Evolutionary conservation across 1,140 invertebrate genomes (phyloP), one percentile per base, ranked within the genome.

Genomic region (Paramacrobiotus metropolitanus): DNA sequence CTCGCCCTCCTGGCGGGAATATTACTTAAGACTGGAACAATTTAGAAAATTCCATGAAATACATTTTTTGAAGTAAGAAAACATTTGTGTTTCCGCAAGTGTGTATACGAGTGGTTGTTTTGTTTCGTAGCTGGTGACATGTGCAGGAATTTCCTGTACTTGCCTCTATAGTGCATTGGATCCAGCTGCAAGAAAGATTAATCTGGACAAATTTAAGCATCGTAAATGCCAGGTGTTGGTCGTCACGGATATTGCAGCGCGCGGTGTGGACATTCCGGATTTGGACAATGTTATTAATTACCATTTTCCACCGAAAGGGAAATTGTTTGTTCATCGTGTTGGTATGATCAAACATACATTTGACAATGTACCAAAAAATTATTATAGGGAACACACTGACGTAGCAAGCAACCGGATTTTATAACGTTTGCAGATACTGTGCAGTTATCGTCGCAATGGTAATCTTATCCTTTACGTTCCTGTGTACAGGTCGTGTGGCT

Each of bases 311-410:
- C 83, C 86, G 0, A 96, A 93, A 73, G 80, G 88, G 0, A 99
- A 99, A 75, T 75, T 98, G 9, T 99, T 96, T 77, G 85, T 98
- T 29, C 94, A 99, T 74, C 80, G 94, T 81, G 94, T 96, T 62
- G 94, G 89, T 89, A 73, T 77, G 84, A 80, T 40, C n/a, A n/a
- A n/a, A n/a, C n/a, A n/a, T n/a, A n/a, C n/a, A n/a, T n/a, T n/a
- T n/a, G n/a, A n/a, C n/a, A n/a, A n/a, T n/a, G n/a, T n/a, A n/a
- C n/a, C n/a, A n/a, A n/a, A n/a, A n/a, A n/a, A n/a, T n/a, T n/a
- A n/a, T n/a, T n/a, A n/a, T n/a, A n/a, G n/a, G n/a, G n/a, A n/a
- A n/a, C n/a, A n/a, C n/a, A n/a, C 34, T 40, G 9, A 9, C 34
- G 34, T 40, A 40, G 9, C n/a, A n/a, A 40, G 34, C 34, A 40